Evolutionary conservation across 1,140 invertebrate species (phyloP), one percentile per base, ranked within the genome.

Genomic region (Dinoponera quadriceps): DNA sequence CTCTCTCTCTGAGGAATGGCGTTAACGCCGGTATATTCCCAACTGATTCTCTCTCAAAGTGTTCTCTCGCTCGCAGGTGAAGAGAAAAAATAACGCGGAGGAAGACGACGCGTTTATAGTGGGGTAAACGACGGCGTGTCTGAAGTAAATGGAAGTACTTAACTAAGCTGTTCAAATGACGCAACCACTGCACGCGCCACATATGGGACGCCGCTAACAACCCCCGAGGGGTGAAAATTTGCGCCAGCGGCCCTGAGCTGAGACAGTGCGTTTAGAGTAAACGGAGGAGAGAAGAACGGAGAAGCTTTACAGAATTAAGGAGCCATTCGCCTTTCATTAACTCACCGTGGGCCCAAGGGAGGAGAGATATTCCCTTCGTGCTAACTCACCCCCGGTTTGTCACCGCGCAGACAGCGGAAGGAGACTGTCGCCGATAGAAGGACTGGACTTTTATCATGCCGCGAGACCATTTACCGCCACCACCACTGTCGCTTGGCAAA

Each of bases 221-320:
- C 44, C 51, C 75, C 83, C 72, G 44, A 65, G 66, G 51, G 68
- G 72, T 59, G 73, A 78, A 86, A 78, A 84, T 73, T 72, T 29
- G 57, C 73, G 22, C 68, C 25, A 44, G 72, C 73, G 63, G 84
- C 63, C 72, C 75, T 84, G 83, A 65, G 63, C 66, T 33, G 83
- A 48, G 75, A 81, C 38, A 48, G 78, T n/a, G 75, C 33, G 80
- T 65, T 59, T 71, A 85, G 82, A 84, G 75, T 72, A 82, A 84
- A 85, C 72, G 83, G 80, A 75, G 62, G 27, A 72, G 88, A 77
- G 77, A 84, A 59, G 75, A 85, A 57, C 60, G 27, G 83, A 63
- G 83, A 80, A 87, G 85, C 89, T 92, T 90, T 92, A 91, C 85
- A 89, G 91, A 91, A 92, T 92, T 92, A 92, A 91, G 90, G 91